These are phyloP conservation scores for Mythimna vitellina DNA, from an alignment of 2,888 invertebrate genomes.

Conservation along the genomic window DNA sequence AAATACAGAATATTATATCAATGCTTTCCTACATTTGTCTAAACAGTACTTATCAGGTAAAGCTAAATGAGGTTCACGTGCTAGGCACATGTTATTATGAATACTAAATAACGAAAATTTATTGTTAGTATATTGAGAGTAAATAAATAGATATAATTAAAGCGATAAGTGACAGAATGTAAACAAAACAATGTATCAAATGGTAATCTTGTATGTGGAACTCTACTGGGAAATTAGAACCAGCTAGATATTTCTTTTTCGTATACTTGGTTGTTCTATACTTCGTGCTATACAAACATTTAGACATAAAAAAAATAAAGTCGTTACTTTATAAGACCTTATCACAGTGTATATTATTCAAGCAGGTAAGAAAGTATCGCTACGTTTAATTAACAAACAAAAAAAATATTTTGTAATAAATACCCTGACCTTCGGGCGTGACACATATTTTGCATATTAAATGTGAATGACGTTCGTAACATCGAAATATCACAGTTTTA, in stretches of 20 bases:
- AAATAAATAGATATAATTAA: slow-evolving; percentile 36
- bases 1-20: background rate
- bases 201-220: slow-evolving; percentile 26
- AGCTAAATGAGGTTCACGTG: slow-evolving; percentile 14
- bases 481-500: slow-evolving; percentile 37
- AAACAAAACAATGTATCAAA: slow-evolving; percentile 43
- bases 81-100: slow-evolving; percentile 31
- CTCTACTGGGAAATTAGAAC: slow-evolving; percentile 16
- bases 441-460: slow-evolving; percentile 36
- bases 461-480: slow-evolving; percentile 18
- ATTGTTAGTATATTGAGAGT: slow-evolving; percentile 44
- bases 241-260: slow-evolving; percentile 10
- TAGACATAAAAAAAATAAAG: background rate
- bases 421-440: slow-evolving; percentile 19
- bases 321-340: background rate
- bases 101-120: slow-evolving; percentile 27
- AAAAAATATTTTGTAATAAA: background rate
- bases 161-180: slow-evolving; percentile 24
- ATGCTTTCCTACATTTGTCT: background rate
- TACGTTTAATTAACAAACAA: background rate
- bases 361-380: slow-evolving; percentile 1
- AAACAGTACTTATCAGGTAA: slow-evolving; percentile 9
- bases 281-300: slow-evolving; percentile 13
- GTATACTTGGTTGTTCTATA: background rate
- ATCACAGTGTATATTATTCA: slow-evolving; percentile 5